Evolutionary conservation across 2,888 invertebrate species (phyloP).

Genomic region (Melolontha melolontha): DNA sequence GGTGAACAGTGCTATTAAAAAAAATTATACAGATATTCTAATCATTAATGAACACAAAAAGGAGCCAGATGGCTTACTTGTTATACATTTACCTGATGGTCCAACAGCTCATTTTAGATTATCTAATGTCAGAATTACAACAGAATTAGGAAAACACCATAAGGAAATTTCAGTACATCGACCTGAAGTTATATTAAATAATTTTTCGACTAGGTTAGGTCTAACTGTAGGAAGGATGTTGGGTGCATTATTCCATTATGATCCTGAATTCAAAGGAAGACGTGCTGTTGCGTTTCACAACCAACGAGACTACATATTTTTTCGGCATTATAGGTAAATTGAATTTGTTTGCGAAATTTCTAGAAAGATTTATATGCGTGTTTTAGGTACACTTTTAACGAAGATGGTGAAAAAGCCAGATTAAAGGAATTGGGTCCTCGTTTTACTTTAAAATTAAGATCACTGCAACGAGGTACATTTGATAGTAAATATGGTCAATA

Average conservation of each 20-base stretch:
- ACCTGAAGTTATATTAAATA: conserved; percentile 96
- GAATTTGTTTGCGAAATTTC: conserved; percentile 3
- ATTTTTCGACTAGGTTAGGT: conserved; percentile 95
- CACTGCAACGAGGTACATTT: conserved; percentile 96
- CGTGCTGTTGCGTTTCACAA: conserved; percentile 98
- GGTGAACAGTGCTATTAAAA: conserved; percentile 84
- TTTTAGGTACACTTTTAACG: conserved; percentile 87
- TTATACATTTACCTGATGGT: conserved; percentile 95
- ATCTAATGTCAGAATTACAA: conserved; percentile 91
- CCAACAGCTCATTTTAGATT: conserved; percentile 97
- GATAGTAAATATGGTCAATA: conserved; percentile 97
- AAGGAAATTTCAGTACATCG: conserved; percentile 87
- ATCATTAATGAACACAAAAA: conserved; percentile 95
- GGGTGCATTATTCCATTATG: conserved; percentile 93
- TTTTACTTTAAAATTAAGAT: conserved; percentile 92
- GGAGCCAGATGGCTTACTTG: conserved; percentile 90
- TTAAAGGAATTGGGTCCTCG: conserved; percentile 96
- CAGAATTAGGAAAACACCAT: conserved; percentile 82
- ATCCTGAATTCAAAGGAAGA: conserved; percentile 94
- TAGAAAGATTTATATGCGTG: neutral
- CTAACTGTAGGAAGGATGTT: conserved; percentile 92
- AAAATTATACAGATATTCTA: conserved; percentile 87
- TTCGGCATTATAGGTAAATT: conserved; percentile 88
- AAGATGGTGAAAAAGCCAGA: conserved; percentile 78
- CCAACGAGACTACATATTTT: conserved; percentile 98